phyloP scores from a whole-genome alignment of 2,797 vertebrate genomes.

The Neosilurus mollespiculum region DNA sequence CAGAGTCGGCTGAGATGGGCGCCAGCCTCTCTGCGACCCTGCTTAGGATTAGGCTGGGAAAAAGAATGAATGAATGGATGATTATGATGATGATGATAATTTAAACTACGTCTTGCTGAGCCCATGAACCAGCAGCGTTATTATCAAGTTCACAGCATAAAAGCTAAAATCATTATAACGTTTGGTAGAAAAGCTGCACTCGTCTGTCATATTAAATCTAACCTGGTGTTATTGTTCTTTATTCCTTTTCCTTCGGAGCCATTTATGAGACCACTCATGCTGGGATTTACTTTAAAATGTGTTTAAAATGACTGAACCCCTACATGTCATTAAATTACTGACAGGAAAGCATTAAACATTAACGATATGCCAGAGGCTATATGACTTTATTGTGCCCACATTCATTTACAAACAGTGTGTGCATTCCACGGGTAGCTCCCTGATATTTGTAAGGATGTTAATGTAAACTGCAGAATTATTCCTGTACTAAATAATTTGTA shows the following conservation, averaged over 20 bases:
- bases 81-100: too few species aligned
- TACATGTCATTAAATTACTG: background rate
- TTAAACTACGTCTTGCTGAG: background rate
- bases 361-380: background rate
- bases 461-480: background rate
- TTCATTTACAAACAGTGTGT: background rate
- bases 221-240: background rate
- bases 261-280: background rate
- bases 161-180: background rate
- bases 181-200: background rate
- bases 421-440: too few species aligned
- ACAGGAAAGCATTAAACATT: background rate
- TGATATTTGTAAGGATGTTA: background rate
- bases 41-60: too few species aligned
- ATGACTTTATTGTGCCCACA: background rate
- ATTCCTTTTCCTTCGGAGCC: background rate
- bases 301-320: background rate
- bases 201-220: background rate
- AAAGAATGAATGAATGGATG: too few species aligned
- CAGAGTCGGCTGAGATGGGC: too few species aligned
- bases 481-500: background rate
- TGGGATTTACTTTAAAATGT: background rate
- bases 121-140: background rate
- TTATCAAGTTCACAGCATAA: background rate
- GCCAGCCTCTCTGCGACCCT: too few species aligned